These are phyloP conservation scores for Ctenoplectra terminalis DNA, from an alignment of 1,140 invertebrate species.

Conservation along the genomic window DNA sequence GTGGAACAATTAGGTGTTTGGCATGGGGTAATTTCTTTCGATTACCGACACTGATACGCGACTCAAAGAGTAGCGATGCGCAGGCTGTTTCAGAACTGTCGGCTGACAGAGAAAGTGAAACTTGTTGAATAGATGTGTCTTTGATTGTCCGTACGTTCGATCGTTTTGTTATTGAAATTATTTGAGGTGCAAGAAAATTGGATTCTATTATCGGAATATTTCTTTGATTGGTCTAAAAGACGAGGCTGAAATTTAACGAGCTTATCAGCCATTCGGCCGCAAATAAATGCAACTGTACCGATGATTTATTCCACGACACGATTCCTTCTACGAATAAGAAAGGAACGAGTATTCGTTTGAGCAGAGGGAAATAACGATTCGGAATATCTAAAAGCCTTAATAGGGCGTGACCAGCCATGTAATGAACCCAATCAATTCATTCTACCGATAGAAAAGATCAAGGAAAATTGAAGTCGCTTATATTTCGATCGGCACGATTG, in stretches of 20 bases:
- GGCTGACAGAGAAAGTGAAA: too few species aligned
- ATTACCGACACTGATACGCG: too few species aligned
- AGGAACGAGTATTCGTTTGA: background rate
- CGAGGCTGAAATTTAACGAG: background rate
- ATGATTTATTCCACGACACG: constrained; percentile 46
- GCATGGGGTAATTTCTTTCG: too few species aligned
- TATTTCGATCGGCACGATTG: background rate
- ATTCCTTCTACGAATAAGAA: background rate
- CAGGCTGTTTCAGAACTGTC: too few species aligned
- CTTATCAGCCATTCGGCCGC: too few species aligned
- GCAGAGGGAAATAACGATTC: constrained; percentile 14
- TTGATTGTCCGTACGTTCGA: too few species aligned
- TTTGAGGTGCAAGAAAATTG: too few species aligned
- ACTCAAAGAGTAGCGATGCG: too few species aligned
- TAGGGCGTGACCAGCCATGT: constrained; percentile 23
- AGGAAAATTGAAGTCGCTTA: background rate
- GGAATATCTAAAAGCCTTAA: constrained; percentile 33
- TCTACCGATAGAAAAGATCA: background rate
- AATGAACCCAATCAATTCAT: constrained; percentile 18
- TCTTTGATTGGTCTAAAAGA: background rate
- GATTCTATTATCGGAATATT: background rate
- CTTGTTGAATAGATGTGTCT: too few species aligned
- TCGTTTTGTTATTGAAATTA: too few species aligned
- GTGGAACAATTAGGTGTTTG: too few species aligned
- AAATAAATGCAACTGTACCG: background rate